Evolutionary conservation across 2,888 invertebrate genomes (phyloP).

Genomic region (Nebria brevicollis): DNA sequence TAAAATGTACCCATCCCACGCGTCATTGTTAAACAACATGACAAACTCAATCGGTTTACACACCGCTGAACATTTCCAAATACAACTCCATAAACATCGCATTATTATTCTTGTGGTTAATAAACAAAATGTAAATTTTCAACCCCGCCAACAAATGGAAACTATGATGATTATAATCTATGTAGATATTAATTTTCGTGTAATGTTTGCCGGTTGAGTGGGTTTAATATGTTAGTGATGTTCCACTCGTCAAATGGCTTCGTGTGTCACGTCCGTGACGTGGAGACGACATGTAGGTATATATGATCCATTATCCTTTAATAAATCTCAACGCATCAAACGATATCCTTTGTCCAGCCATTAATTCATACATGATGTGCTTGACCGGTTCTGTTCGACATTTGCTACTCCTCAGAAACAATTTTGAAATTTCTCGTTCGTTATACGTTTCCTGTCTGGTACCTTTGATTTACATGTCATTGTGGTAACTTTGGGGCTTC

Average conservation of each 20-base stretch:
- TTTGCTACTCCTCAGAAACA: background rate
- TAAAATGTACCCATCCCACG: background rate
- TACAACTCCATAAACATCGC: background rate
- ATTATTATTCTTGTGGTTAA: background rate
- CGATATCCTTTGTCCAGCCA: constrained; percentile 16
- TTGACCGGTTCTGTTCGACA: background rate
- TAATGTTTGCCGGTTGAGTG: constrained; percentile 25
- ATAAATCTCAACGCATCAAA: constrained; percentile 36
- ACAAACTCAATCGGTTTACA: background rate
- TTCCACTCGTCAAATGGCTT: constrained; percentile 5
- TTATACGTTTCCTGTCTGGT: background rate
- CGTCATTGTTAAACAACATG: background rate
- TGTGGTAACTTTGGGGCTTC: no score
- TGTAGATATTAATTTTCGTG: constrained; percentile 20
- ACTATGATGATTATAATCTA: background rate
- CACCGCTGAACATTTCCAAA: background rate
- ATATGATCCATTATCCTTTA: constrained; percentile 38
- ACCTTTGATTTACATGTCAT: background rate
- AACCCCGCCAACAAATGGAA: background rate
- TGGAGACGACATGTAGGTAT: constrained; percentile 24
- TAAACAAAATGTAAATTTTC: background rate
- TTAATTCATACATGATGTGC: background rate
- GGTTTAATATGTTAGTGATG: constrained; percentile 22
- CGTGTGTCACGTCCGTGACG: constrained; percentile 21
- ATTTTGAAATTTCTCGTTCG: background rate